Base-by-base conservation (phyloP, 1,140 invertebrate species). In the Anoplolepis gracilipes region DNA sequence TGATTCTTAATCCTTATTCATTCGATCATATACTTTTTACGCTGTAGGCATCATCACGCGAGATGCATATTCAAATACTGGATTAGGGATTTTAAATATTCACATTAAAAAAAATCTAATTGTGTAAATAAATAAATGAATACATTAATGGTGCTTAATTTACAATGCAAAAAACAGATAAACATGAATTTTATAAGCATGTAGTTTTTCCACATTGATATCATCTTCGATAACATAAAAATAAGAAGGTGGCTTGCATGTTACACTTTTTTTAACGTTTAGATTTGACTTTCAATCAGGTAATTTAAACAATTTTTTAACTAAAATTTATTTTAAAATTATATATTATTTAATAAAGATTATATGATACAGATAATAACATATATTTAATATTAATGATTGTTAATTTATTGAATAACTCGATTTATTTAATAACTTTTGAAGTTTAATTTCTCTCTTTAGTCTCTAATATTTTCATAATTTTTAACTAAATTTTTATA, bases 1-100 rank as follows among this genome's bases (percentile, higher is more conserved):
- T n/a, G n/a, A n/a, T n/a, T 10, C 81, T 85, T 84, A 89, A 88
- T 87, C 76, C 84, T 88, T 76, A 78, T 7, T 61, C 81, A 85
- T 5, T 86, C 46, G 11, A 61, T 73, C 86, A 65, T 57, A 30
- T 33, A 22, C 88, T 85, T 88, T 89, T 59, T 55, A 81, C 69
- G 57, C 46, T 69, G 33, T 57, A 36, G 11, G 11, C 53, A 69
- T 16, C 19, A 42, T 72, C 30, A 10, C 25, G 3, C 25, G 42
- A 64, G 11, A 87, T 79, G 64, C 67, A 30, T 85, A 77, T 88
- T 89, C 62, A 85, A 70, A 84, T 76, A 85, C 49, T 42, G 57
- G 39, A 62, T 61, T 55, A 55, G 33, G 46, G 10, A 1, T 16
- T 33, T 16, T 13, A 39, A 55, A 22, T 55, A 28, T 2, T 39